phyloP scores from a whole-genome alignment of 1,140 invertebrate genomes.

The Vanessa atalanta region DNA sequence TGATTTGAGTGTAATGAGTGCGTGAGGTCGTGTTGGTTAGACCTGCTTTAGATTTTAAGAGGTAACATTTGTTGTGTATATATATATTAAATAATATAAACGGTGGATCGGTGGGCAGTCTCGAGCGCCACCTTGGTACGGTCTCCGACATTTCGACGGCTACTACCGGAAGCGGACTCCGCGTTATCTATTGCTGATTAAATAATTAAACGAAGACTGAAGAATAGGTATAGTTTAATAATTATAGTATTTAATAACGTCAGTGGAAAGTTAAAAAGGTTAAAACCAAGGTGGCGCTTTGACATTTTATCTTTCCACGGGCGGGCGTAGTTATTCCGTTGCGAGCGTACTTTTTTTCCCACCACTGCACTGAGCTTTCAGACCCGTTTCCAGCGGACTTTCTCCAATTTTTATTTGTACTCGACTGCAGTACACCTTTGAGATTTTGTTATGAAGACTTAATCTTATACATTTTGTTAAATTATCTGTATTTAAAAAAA shows the following conservation, averaged over 20 bases:
- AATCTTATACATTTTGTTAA: background rate
- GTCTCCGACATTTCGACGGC: slow-evolving; percentile 27
- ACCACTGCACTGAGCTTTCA: slow-evolving; percentile 52
- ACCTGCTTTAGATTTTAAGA: slow-evolving; percentile 12
- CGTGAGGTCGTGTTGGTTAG: slow-evolving; percentile 1
- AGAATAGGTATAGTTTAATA: slow-evolving; percentile 77
- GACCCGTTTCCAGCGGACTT: slow-evolving; percentile 3
- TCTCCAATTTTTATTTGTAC: slow-evolving; percentile 2
- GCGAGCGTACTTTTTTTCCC: slow-evolving; percentile 50
- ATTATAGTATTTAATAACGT: slow-evolving; percentile 68
- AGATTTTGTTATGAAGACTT: background rate
- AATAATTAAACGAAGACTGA: slow-evolving; percentile 78
- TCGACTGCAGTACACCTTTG: slow-evolving; percentile 18
- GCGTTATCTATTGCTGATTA: slow-evolving; percentile 60
- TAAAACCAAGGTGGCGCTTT: slow-evolving; percentile 29
- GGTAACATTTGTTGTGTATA: slow-evolving; percentile 28
- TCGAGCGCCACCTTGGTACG: slow-evolving; percentile 48
- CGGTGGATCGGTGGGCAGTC: slow-evolving; percentile 31
- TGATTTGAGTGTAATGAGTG: background rate
- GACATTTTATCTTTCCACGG: slow-evolving; percentile 36
- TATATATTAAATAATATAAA: slow-evolving; percentile 14
- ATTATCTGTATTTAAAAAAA: background rate
- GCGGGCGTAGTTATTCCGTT: slow-evolving; percentile 38
- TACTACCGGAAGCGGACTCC: slow-evolving; percentile 20
- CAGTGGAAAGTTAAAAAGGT: slow-evolving; percentile 42